These are phyloP conservation scores for Orthochromis malagaraziensis DNA, from an alignment of 2,113 vertebrate genomes.

Conservation along the genomic window DNA sequence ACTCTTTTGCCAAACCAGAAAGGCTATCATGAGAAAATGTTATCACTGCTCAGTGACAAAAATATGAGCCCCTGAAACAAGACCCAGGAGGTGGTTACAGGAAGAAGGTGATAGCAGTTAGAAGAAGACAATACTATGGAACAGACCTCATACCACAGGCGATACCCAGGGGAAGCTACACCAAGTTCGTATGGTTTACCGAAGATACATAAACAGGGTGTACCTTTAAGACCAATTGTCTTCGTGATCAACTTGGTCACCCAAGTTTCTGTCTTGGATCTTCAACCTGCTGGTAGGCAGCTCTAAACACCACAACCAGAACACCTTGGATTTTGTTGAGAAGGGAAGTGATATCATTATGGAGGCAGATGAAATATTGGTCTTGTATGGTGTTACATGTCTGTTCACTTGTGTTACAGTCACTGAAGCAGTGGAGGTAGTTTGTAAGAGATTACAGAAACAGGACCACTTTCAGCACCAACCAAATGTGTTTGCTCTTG, in stretches of 20 bases:
- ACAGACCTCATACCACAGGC: background rate
- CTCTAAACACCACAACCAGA: background rate
- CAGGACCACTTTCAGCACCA: background rate
- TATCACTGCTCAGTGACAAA: background rate
- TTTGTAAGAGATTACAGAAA: background rate
- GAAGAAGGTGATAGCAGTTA: background rate
- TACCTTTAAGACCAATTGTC: background rate
- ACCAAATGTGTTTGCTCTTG: background rate
- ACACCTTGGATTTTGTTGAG: background rate
- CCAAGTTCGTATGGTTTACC: background rate
- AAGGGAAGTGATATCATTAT: background rate
- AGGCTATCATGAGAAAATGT: background rate
- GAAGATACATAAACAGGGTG: background rate
- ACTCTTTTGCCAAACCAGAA: rapidly evolving
- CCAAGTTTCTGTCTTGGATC: background rate
- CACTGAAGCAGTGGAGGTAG: background rate
- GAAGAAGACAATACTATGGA: background rate
- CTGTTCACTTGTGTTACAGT: background rate
- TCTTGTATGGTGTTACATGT: background rate
- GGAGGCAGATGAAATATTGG: background rate
- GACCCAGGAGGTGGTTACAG: background rate
- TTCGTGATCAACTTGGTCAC: background rate
- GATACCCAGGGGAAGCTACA: background rate
- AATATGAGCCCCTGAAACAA: background rate
- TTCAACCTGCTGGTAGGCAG: background rate